These are phyloP conservation scores for Anguilla rostrata DNA, from an alignment of 2,113 vertebrate genomes.

Conservation along the genomic window DNA sequence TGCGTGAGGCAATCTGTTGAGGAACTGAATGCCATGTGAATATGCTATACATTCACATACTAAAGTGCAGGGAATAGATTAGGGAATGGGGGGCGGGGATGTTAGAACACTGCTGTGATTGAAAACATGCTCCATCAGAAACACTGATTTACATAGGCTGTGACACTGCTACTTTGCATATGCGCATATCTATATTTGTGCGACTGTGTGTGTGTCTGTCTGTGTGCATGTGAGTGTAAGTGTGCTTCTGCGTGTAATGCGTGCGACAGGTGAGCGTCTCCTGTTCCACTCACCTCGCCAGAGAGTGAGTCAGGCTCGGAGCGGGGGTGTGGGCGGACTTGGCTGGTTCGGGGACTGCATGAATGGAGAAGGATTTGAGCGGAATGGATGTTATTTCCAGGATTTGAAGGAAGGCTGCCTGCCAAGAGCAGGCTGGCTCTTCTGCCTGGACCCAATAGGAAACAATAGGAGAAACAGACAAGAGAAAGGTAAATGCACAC, in stretches of 20 bases:
- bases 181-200: constrained; percentile 2
- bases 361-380: constrained; percentile 57
- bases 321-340: constrained; percentile 46
- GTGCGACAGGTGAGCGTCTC: background rate
- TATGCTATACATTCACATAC: no score
- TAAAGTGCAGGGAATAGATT: no score
- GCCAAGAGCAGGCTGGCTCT: constrained; percentile 42
- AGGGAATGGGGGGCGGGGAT: no score
- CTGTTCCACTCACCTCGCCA: constrained; percentile 33
- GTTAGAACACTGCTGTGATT: background rate
- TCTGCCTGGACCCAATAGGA: constrained; percentile 43
- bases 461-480: constrained; percentile 17
- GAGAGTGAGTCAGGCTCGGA: constrained; percentile 55
- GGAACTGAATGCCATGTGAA: no score
- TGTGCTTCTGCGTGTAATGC: background rate
- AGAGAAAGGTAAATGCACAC: constrained; percentile 12
- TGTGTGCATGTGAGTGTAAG: background rate
- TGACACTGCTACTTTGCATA: background rate
- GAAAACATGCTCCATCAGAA: background rate
- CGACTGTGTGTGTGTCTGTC: constrained; percentile 9
- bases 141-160: no score
- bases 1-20: background rate
- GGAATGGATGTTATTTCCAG: constrained; percentile 64
- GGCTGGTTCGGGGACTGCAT: constrained; percentile 52
- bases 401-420: constrained; percentile 50